Evolutionary conservation across 2,888 invertebrate species (phyloP), one percentile per base, ranked within the genome.

Genomic region (Morpho helenor): DNA sequence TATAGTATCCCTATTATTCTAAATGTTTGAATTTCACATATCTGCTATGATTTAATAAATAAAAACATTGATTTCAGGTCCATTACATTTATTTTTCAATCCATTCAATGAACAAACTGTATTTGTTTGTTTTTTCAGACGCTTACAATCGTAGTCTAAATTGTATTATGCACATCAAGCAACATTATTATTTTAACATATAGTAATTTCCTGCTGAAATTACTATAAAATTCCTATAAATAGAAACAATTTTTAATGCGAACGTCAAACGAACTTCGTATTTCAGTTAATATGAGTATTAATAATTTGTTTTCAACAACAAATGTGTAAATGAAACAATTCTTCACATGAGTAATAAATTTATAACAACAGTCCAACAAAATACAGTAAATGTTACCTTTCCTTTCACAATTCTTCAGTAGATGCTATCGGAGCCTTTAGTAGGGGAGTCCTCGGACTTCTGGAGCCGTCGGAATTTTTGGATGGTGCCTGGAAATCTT

Each of bases 351-450:
- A 9, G 0, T 31, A 39, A 10, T 16, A 54, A 47, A 48, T 39
- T 48, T 7, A 48, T 41, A 48, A 49, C 42, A 43, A 39, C 1
- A 49, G 55, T 55, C 49, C 55, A 44, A 44, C 43, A 44, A 44
- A 49, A 57, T 57, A 52, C 52, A 63, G 59, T 44, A 44, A 59
- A 55, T 39, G 65, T 71, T 76, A 78, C 72, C 71, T 74, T 69
- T 59, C 48, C 51, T 68, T 76, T 88, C 82, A 91, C 84, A 91
- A 84, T 74, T 91, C 91, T 80, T 91, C 91, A 31, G 91, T 90
- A 40, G 91, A 89, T 8, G 91, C 91, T 66, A 91, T 91, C 2
- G 91, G 91, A 16, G 91, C 91, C 71, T 91, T 91, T 16, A 90
- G 71, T 3, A 90, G 70, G 0, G 91, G 87, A 0, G 91, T 91